Base-by-base conservation (phyloP, 2,113 vertebrate genomes). In the Gallinago jamesoni region DNA sequence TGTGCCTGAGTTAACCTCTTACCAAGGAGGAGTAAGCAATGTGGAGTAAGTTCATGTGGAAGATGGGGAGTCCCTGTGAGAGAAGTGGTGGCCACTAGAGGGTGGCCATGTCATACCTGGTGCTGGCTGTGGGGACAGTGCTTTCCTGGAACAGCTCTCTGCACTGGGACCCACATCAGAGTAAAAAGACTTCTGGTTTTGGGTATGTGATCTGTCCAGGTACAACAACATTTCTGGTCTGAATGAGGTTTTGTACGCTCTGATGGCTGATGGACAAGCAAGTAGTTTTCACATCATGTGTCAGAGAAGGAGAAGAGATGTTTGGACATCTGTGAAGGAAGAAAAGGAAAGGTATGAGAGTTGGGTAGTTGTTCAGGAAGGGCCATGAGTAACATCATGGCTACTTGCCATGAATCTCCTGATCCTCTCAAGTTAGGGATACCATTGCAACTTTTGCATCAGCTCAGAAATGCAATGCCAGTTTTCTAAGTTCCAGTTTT, bases 31-130 rank as follows among this genome's bases (percentile, higher is more conserved):
- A 56, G 11, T 20, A 30, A 72, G 20, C 25, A 20, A 24, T 14
- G 64, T n/a, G n/a, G n/a, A n/a, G n/a, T n/a, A n/a, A n/a, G n/a
- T 17, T 33, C 43, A 12, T 0, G 0, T 1, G 4, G 48, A 35
- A 62, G 77, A 41, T 7, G 47, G 23, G 37, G 55, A 90, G 67
- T 4, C 64, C 27, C 69, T 30, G 25, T n/a, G 87, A 84, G 48
- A 55, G 66, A 57, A 56, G 12, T 30, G 87, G 94, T 94, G 93
- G 84, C 95, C 93, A 73, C 93, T 90, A 94, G 93, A 95, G 70
- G 96, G 89, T 95, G 87, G 77, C 89, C 91, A 92, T 68, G 89
- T 28, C 83, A 55, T 15, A 39, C 80, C 25, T 78, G 70, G 73
- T 6, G 5, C 10, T 81, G 81, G 45, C 66, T 67, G 14, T 64